These are phyloP conservation scores for Bolinopsis microptera DNA, from an alignment of 37 sponge, comb jelly and placozoan genomes.

Conservation along the genomic window DNA sequence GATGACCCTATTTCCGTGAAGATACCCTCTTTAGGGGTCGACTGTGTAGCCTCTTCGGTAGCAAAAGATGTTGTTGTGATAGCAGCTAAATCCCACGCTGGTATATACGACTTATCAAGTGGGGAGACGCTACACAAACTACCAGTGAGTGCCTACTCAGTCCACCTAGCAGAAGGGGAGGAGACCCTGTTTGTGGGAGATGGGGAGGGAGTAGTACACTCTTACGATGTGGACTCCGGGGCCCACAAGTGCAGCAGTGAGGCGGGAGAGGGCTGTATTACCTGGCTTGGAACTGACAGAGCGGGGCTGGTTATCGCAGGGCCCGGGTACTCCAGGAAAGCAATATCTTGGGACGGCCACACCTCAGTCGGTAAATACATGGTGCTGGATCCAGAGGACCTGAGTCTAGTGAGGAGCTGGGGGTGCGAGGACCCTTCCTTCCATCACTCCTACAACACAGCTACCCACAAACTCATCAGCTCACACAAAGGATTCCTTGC, in stretches of 20 bases:
- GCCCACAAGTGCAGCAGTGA: neutral
- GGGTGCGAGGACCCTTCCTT: conserved; percentile 42
- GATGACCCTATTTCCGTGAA: conserved; percentile 44
- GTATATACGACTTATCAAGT: neutral
- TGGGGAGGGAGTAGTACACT: neutral
- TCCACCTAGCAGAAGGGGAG: neutral
- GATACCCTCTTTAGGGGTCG: neutral
- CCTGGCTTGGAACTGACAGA: neutral
- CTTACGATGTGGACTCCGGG: conserved; percentile 6
- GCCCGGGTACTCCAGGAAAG: neutral
- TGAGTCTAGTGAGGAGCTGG: neutral
- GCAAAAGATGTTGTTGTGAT: neutral
- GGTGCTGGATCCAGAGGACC: neutral
- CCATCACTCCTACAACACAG: conserved; percentile 33
- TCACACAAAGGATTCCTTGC: conserved; percentile 8
- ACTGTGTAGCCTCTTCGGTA: conserved; percentile 12
- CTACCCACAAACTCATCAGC: neutral
- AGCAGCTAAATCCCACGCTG: neutral
- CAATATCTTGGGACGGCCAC: conserved; percentile 38
- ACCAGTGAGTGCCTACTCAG: neutral
- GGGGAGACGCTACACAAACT: conserved; percentile 11
- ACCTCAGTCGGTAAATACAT: neutral
- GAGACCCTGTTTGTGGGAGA: neutral
- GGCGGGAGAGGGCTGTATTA: neutral
- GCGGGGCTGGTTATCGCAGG: neutral